A percentile compares a stretch with the other conserved stretches of the same genome.
These are phyloP conservation scores for Tenthredo livida DNA, from an alignment of 2,888 invertebrate genomes.

Conservation along the genomic window DNA sequence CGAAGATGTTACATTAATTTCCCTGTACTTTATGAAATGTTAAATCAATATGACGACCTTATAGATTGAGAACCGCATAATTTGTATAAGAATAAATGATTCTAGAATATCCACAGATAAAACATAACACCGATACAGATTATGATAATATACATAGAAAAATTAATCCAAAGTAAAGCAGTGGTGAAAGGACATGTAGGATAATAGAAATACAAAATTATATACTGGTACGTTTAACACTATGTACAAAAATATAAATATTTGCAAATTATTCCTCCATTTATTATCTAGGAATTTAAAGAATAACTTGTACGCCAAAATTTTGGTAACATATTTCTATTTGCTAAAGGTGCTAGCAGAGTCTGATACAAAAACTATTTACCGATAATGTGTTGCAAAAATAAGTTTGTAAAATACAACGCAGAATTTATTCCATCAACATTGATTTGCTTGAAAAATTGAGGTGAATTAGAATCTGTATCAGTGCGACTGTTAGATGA, in stretches of 20 bases:
- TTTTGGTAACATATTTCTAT: background rate
- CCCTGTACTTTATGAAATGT: background rate
- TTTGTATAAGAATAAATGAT: background rate
- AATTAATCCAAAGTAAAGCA: background rate
- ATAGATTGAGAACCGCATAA: conserved; percentile 13
- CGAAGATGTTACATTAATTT: background rate
- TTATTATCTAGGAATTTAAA: background rate
- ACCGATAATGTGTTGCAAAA: conserved; percentile 12
- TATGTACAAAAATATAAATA: conserved; percentile 7
- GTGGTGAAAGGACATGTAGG: background rate
- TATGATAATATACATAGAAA: background rate
- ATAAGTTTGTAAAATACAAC: background rate
- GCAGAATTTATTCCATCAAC: background rate
- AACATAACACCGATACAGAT: conserved; percentile 18
- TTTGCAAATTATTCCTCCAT: background rate
- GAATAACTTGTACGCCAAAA: background rate
- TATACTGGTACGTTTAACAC: background rate
- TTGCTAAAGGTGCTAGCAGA: background rate
- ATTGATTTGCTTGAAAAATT: background rate
- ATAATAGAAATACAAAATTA: background rate
- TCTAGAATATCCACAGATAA: background rate
- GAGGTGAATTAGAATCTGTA: conserved; percentile 14
- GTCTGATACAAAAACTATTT: background rate
- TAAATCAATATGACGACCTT: conserved; percentile 35
- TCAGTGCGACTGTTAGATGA: conserved; percentile 9